A percentile compares a stretch with the other conserved stretches of the same genome.
Conservation (phyloP, 2,797 vertebrate species). For the Stomatorhinus walkeri region DNA sequence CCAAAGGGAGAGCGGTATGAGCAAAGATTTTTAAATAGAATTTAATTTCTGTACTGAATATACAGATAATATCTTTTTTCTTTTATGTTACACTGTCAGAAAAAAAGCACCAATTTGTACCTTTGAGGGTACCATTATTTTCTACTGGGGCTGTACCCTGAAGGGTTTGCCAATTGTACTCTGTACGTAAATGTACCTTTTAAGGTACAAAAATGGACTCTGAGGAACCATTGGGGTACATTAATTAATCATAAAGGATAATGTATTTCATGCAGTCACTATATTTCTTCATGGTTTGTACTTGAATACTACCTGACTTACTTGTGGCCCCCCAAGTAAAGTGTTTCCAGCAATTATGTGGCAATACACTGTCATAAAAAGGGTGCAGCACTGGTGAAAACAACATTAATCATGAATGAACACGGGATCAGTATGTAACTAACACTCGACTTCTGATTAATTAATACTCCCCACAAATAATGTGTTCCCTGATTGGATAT, state of each 20-base stretch:
- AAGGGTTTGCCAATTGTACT: neutral
- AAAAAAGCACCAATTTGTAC: neutral
- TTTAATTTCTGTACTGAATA: neutral
- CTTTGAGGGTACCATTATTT: neutral
- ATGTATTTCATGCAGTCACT: neutral
- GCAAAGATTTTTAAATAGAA: neutral
- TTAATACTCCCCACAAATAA: neutral
- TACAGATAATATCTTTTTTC: neutral
- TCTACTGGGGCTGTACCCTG: neutral
- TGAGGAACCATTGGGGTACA: neutral
- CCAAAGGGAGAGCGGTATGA: neutral
- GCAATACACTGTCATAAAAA: neutral
- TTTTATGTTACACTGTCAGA: neutral
- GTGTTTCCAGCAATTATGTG: neutral
- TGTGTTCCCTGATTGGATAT: neutral
- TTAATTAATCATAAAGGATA: neutral
- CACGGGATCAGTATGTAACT: neutral
- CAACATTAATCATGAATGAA: neutral
- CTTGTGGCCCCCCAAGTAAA: neutral
- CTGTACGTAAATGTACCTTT: neutral
- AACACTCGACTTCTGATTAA: neutral
- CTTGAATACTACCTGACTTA: neutral
- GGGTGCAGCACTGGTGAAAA: neutral
- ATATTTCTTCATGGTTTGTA: neutral
- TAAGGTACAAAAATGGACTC: neutral